Evolutionary conservation across 2,797 vertebrate genomes (phyloP), one percentile per base, ranked within the genome.

Genomic region (Dendrocincla tyrannina): DNA sequence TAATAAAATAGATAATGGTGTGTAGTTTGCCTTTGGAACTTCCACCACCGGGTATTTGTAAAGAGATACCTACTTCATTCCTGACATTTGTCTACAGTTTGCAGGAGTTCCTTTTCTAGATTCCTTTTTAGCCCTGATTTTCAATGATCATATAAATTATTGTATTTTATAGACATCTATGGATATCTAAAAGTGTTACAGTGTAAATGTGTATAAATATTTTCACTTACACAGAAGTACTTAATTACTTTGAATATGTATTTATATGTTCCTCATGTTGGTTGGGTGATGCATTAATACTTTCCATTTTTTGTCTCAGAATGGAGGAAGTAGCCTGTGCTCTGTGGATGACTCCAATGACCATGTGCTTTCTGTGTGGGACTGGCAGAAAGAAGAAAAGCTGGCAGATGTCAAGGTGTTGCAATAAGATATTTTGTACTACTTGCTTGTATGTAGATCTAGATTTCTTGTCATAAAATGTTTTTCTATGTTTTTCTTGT

Each of bases 331-430:
- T 91, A 98, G 98, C 12, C 97, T 99, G 58, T 99, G 99, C 72
- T 98, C 98, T 0, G 99, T 99, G 46, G 99, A 99, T 14, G 99
- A 99, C 97, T 99, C 99, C 92, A 99, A 99, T 0, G 99, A 99
- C 95, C 99, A 99, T 1, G 98, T 99, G 46, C 98, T 99, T 27
- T 99, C 99, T 0, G 99, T 99, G 76, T 99, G 99, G 99, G 99
- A 99, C 97, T 99, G 99, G 99, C 99, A 99, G 97, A 99, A 98
- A 88, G 99, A 99, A 91, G 99, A 99, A 88, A 98, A 98, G 68
- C 97, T 99, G 91, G 99, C 99, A 5, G 99, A 99, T 27, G 99
- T 99, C 85, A 99, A 99, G 99, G 99, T 99, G 95, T 97, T 68
- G 20, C 80, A 86, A 81, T 93, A 93, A 95, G 90, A 85, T 91